Evolutionary conservation across 2,797 vertebrate genomes (phyloP), one percentile per base, ranked within the genome.

Genomic region (Alcedo quadribrachys): DNA sequence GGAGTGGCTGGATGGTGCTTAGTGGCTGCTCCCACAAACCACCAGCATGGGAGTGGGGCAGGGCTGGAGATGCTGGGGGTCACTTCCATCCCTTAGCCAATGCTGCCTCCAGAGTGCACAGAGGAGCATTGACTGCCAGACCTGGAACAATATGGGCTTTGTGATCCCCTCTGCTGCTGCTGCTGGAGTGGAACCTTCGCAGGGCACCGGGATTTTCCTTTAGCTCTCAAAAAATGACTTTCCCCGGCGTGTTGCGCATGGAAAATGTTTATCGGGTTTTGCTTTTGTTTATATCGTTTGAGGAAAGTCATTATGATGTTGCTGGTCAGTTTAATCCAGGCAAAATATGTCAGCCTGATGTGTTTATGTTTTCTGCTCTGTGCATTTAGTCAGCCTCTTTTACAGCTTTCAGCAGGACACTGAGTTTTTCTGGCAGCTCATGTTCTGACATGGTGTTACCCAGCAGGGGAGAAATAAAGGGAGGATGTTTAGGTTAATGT

Each of bases 401-500:
- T 74, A 33, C 89, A 80, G 90, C 87, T 82, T 94, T 45, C 93
- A 93, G 89, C 74, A 62, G 94, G 92, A 93, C 85, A 42, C 81
- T 15, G 87, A 14, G 75, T 37, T 33, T 48, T 95, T 13, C 87
- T 92, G 95, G 92, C 95, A 73, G 93, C 94, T 95, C 67, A 1
- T 50, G 94, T 17, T 94, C 93, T 17, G 73, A 93, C 93, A 96
- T 27, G 33, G 94, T 22, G 95, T 92, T 75, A 89, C 95, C 87
- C 95, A 94, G 95, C 95, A 68, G 94, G 96, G 95, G 90, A 94
- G 89, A 85, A 85, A 83, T 88, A 85, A 90, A 93, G 83, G 89
- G 92, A 96, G 94, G 91, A 95, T 95, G 92, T 96, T 96, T 96
- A 83, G 93, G 91, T 94, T 96, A 67, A 90, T 96, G 95, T 93